Evolutionary conservation across 1,140 invertebrate species (phyloP), one percentile per base, ranked within the genome.

Genomic region (Neodiprion virginianus): DNA sequence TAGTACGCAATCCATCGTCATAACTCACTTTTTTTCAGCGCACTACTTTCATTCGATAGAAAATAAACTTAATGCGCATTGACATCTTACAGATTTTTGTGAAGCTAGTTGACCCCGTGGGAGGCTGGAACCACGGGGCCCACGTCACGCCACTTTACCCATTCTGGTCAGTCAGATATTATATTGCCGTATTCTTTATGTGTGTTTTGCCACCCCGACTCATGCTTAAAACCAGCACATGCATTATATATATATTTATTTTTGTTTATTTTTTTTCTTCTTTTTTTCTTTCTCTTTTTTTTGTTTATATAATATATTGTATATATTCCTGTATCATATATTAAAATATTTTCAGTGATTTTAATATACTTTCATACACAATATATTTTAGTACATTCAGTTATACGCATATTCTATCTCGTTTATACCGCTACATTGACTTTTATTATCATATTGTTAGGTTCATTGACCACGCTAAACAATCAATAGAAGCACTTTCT

Each of bases 121-220:
- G 75, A 76, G 75, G 75, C 75, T 76, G 75, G 72, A 65, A 67
- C 75, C 75, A 76, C 68, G 67, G 61, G 53, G 70, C 66, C 50
- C 67, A 47, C 67, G 67, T 21, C 67, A 23, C 23, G 12, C 67
- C 67, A 69, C 17, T 69, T 12, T 12, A 11, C 40, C 17, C 21
- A 69, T 69, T 69, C 67, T n/a, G 53, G 17, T 69, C 17, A 23
- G 67, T 69, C 21, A 69, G 17, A 69, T 69, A 69, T 69, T 23
- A 69, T 69, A 10, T 14, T 69, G 12, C 5, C 61, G 7, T 14
- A 65, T 65, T 65, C 61, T 14, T 65, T 21, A 17, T 40, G 28
- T 40, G 28, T 40, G 28, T 17, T 61, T 61, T 61, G 11, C 53
- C n/a, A 61, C n/a, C n/a, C n/a, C 53, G 53, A 61, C n/a, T 61